phyloP scores from a whole-genome alignment of 2,888 invertebrate species.

The Eulithis prunata region DNA sequence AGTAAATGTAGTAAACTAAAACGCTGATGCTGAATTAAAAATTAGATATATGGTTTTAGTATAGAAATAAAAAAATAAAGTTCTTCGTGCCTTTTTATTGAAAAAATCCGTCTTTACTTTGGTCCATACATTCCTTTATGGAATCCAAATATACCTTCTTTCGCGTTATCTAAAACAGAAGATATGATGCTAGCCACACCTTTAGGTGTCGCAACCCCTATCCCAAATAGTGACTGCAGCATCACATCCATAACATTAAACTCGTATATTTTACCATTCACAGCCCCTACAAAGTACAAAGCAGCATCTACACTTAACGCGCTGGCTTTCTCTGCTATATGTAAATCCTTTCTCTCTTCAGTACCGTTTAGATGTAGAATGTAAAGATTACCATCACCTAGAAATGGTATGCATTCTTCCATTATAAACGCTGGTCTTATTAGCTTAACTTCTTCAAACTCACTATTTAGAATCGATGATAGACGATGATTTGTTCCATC shows the following conservation, averaged over 20 bases:
- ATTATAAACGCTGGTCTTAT: slow-evolving; percentile 69
- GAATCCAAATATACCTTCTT: slow-evolving; percentile 50
- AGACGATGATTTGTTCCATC: slow-evolving; percentile 50
- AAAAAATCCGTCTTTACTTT: background rate
- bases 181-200: slow-evolving; percentile 61
- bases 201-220: slow-evolving; percentile 46
- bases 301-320: slow-evolving; percentile 68
- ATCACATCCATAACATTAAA: slow-evolving; percentile 69
- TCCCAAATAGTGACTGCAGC: slow-evolving; percentile 63
- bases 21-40: too few relatives aligned
- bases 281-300: slow-evolving; percentile 64
- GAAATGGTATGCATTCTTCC: slow-evolving; percentile 65
- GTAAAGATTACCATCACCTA: slow-evolving; percentile 61
- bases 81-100: background rate
- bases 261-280: slow-evolving; percentile 69
- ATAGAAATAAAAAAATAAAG: too few relatives aligned
- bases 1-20: too few relatives aligned
- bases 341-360: slow-evolving; percentile 60
- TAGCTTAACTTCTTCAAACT: slow-evolving; percentile 57
- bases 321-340: slow-evolving; percentile 54
- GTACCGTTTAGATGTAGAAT: slow-evolving; percentile 64
- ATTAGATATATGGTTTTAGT: too few relatives aligned
- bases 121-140: slow-evolving; percentile 8
- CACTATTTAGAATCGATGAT: slow-evolving; percentile 54
- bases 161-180: slow-evolving; percentile 59